Evolutionary conservation across 2,888 invertebrate species (phyloP).

Genomic region (Macrophya annulata): DNA sequence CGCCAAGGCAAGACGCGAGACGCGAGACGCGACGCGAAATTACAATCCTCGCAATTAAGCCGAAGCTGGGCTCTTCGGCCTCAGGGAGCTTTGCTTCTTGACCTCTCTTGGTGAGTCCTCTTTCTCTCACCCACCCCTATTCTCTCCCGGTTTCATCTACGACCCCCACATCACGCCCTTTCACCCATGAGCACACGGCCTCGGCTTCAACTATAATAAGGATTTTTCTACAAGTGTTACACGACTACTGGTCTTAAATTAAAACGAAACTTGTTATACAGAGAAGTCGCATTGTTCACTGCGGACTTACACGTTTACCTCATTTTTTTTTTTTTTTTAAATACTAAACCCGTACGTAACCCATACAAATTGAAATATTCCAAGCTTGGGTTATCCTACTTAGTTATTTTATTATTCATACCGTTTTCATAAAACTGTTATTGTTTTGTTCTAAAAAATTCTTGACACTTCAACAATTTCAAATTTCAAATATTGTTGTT

Average conservation of each 20-base stretch:
- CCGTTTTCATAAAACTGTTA: neutral
- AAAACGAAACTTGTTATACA: conserved; percentile 37
- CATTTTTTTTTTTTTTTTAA: neutral
- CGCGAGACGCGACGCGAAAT: conserved; percentile 68
- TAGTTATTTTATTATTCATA: neutral
- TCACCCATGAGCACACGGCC: neutral
- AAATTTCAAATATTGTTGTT: neutral
- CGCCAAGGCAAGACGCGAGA: conserved; percentile 63
- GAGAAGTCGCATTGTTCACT: neutral
- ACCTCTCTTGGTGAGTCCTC: conserved; percentile 61
- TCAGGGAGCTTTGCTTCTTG: conserved; percentile 47
- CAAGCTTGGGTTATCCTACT: neutral
- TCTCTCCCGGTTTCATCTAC: conserved; percentile 20
- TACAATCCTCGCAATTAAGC: conserved; percentile 64
- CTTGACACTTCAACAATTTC: neutral
- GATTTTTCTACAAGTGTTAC: conserved; percentile 13
- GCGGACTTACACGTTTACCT: neutral
- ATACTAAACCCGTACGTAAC: neutral
- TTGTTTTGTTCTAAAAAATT: neutral
- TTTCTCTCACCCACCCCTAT: conserved; percentile 60
- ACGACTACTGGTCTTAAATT: conserved; percentile 33
- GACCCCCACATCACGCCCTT: conserved; percentile 14
- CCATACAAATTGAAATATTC: neutral
- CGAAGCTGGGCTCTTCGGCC: conserved; percentile 38
- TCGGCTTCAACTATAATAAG: conserved; percentile 42